Base-by-base conservation (phyloP, 2,797 vertebrate genomes). In the Rhinophrynus dorsalis region DNA sequence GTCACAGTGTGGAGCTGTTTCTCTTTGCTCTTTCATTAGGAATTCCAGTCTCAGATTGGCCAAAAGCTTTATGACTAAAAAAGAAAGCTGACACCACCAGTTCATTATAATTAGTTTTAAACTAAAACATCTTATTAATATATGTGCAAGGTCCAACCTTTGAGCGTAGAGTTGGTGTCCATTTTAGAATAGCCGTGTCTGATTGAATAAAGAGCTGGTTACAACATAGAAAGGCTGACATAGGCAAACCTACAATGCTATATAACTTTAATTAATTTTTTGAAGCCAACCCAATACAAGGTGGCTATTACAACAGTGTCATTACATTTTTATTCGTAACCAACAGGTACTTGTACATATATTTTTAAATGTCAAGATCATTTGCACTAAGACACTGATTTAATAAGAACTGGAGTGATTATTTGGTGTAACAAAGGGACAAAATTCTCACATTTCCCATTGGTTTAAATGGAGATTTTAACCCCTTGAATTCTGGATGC, bases 31-130 rank as follows among this genome's bases (percentile, higher is more conserved):
- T 88, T 87, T 89, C 83, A 86, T 86, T 81, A 83, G 76, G 80
- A 85, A 84, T 85, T 85, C 82, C 77, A 65, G 77, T 79, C 74
- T 80, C 74, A 81, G 79, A 73, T 79, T 82, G 79, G 76, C 83
- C 83, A 85, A 86, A 85, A 81, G 72, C 83, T 82, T 84, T 81
- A 83, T 80, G 83, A 81, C 81, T 71, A 81, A 84, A 58, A 85
- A 83, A 84, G 77, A 82, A 85, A 82, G 79, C 85, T 85, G 82
- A 84, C 82, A 81, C 79, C 80, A 79, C 79, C 84, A 86, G 85
- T 85, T 88, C 83, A 86, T 89, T 86, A 87, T 83, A 82, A 84
- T 88, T 86, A 84, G 78, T 88, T 87, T 81, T 81, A 82, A 77
- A 76, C 81, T 84, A 78, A 76, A 21, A 65, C 81, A 62, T 79